A percentile compares a stretch with the other conserved stretches of the same genome.
Conservation (phyloP, 2,797 vertebrate species). For the Perodicticus potto region DNA sequence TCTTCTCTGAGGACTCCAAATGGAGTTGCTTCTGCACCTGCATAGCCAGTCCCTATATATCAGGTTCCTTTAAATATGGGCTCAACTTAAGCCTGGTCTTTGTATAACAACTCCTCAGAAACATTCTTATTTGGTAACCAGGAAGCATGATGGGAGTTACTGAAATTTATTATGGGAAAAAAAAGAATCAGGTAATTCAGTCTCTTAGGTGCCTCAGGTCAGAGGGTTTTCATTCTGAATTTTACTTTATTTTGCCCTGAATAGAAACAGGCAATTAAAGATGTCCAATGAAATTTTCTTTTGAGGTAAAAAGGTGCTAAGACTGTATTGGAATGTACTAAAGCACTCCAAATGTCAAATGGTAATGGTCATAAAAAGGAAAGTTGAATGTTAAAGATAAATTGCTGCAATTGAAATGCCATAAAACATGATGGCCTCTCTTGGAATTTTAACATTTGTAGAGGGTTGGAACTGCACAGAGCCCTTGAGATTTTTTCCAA, state of each 20-base stretch:
- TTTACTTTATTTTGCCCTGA: conserved; percentile 67
- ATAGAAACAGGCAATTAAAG: conserved; percentile 70
- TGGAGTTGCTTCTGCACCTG: background rate
- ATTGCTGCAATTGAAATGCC: conserved; percentile 53
- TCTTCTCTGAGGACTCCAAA: background rate
- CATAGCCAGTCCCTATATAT: background rate
- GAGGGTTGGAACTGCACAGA: background rate
- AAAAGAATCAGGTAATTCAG: background rate
- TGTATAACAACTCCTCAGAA: background rate
- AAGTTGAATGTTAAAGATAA: conserved; percentile 63
- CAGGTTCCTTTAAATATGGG: background rate
- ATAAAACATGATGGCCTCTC: conserved; percentile 52
- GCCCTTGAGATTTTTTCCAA: background rate
- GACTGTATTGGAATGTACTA: conserved; percentile 28
- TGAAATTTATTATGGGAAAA: background rate
- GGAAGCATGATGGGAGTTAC: background rate
- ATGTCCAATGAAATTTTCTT: conserved; percentile 65
- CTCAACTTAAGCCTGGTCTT: background rate
- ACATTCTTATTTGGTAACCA: background rate
- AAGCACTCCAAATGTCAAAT: conserved; percentile 64
- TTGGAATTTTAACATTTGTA: background rate
- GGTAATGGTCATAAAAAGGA: conserved; percentile 52
- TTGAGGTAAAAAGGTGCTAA: conserved; percentile 62
- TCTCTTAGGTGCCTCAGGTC: background rate
- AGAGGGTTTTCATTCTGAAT: conserved; percentile 43